Evolutionary conservation across 2,113 vertebrate species (phyloP).

Genomic region (Halichoeres trimaculatus): DNA sequence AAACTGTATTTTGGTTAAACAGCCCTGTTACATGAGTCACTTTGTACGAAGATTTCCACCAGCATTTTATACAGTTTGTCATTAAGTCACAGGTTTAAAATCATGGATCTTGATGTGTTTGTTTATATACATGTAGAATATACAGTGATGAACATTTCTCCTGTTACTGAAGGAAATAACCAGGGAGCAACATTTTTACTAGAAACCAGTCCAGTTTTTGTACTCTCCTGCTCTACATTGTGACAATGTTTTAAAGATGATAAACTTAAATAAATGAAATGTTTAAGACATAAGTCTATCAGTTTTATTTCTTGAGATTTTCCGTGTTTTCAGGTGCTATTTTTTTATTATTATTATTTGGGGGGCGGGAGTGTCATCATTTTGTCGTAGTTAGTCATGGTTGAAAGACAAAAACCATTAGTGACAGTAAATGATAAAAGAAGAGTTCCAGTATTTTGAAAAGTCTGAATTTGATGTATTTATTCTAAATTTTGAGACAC

Average conservation of each 20-base stretch:
- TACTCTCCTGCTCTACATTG: slow-evolving; percentile 24
- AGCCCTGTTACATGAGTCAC: slow-evolving; percentile 50
- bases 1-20: slow-evolving; percentile 47
- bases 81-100: neutral
- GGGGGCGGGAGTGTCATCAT: too few relatives aligned
- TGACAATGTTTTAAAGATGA: slow-evolving; percentile 51
- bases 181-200: slow-evolving; percentile 8
- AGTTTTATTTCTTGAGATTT: neutral
- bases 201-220: slow-evolving; percentile 23
- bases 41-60: slow-evolving; percentile 48
- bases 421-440: too few relatives aligned
- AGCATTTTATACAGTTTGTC: slow-evolving; percentile 56
- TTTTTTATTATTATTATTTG: too few relatives aligned
- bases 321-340: too few relatives aligned
- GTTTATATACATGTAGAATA: slow-evolving; percentile 10
- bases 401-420: too few relatives aligned
- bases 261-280: slow-evolving; percentile 45
- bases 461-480: too few relatives aligned
- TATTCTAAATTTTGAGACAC: too few relatives aligned
- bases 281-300: neutral
- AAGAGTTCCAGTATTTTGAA: too few relatives aligned
- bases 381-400: too few relatives aligned
- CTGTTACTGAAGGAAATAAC: neutral
- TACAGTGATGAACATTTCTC: neutral
- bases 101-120: slow-evolving; percentile 14